These are phyloP conservation scores for Setipinna tenuifilis DNA, from an alignment of 2,797 vertebrate species.

Conservation along the genomic window DNA sequence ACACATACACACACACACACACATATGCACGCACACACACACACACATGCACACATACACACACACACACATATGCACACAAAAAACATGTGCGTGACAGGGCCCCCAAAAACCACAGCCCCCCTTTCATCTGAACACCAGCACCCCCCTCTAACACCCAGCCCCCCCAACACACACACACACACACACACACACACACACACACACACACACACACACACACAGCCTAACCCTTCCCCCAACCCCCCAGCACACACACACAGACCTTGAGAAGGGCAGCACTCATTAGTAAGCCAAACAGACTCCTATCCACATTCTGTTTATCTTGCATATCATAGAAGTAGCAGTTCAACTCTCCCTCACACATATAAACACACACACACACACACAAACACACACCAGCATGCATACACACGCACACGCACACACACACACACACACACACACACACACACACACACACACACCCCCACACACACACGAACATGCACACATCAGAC, in stretches of 20 bases:
- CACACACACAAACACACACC: too few species aligned
- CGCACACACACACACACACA: background rate
- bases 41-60: background rate
- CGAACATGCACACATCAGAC: too few species aligned
- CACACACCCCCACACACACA: too few species aligned
- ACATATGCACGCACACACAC: background rate
- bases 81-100: background rate
- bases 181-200: too few species aligned
- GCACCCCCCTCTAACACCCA: background rate
- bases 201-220: too few species aligned
- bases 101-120: constrained; percentile 16
- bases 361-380: background rate
- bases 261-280: constrained; percentile 54
- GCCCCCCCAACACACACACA: background rate
- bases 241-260: background rate
- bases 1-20: background rate
- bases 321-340: constrained; percentile 27
- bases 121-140: constrained; percentile 11
- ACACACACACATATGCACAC: background rate
- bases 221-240: too few species aligned
- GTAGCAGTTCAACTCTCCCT: background rate
- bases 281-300: constrained; percentile 17
- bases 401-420: too few species aligned
- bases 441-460: background rate
- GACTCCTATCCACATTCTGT: background rate